phyloP scores from a whole-genome alignment of 2,113 vertebrate genomes.

The Halcyon malimbica region DNA sequence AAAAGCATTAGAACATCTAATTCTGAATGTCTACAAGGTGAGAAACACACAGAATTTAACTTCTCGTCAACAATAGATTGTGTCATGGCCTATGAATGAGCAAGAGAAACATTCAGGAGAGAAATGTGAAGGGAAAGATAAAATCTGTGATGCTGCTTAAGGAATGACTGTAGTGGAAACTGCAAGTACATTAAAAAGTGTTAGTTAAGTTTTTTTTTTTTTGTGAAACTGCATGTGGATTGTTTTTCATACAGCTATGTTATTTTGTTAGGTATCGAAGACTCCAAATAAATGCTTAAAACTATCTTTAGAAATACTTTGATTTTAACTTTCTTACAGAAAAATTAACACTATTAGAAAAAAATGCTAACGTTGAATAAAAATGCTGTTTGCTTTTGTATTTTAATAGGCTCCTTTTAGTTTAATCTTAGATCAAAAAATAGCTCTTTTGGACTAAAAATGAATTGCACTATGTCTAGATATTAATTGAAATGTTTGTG shows the following conservation, averaged over 20 bases:
- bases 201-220: background rate
- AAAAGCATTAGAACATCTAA: background rate
- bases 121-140: background rate
- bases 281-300: background rate
- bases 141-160: background rate
- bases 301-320: background rate
- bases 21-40: background rate
- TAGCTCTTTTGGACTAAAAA: background rate
- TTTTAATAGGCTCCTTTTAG: background rate
- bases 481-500: background rate
- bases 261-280: background rate
- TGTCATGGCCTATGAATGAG: conserved; percentile 27
- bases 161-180: background rate
- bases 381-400: background rate
- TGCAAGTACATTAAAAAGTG: background rate
- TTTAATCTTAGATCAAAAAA: background rate
- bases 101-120: background rate
- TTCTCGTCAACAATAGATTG: background rate
- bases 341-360: background rate
- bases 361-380: background rate
- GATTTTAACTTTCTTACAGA: background rate
- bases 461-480: background rate
- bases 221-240: background rate
- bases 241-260: background rate
- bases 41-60: background rate